Percentiles rank a stretch among this genome's conserved stretches.
These are phyloP conservation scores for Myotis daubentonii DNA, from an alignment of 2,797 vertebrate species.

Conservation along the genomic window DNA sequence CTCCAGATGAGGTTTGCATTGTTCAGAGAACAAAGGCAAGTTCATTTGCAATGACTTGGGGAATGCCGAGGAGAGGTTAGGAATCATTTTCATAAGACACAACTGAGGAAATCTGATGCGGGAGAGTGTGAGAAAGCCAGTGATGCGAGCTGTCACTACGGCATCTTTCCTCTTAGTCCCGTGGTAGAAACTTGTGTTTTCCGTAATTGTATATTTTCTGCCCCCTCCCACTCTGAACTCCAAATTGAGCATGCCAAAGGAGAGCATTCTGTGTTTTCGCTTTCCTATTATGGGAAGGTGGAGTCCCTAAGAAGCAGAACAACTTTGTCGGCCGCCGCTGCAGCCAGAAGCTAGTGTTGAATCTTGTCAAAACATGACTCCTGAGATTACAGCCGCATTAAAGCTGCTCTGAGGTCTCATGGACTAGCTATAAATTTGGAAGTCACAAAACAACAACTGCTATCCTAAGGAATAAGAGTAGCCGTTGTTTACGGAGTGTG, in stretches of 20 bases:
- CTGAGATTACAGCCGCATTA: background rate
- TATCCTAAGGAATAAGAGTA: background rate
- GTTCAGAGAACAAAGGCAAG: slow-evolving; percentile 61
- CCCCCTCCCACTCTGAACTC: background rate
- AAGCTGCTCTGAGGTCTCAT: background rate
- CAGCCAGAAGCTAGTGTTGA: background rate
- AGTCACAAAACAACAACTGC: background rate
- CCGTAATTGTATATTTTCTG: background rate
- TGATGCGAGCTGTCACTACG: background rate
- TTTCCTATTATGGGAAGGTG: background rate
- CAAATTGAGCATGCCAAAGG: background rate
- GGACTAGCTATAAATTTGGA: background rate
- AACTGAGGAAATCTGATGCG: background rate
- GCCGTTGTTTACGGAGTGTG: background rate
- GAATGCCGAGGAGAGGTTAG: background rate
- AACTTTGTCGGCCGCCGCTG: background rate
- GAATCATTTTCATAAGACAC: background rate
- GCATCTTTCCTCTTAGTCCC: background rate
- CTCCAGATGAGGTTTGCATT: slow-evolving; percentile 44
- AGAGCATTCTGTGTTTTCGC: background rate
- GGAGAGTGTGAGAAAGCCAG: background rate
- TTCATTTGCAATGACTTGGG: background rate
- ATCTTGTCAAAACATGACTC: background rate
- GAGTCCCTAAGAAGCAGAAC: background rate
- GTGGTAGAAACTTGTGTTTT: background rate